phyloP scores from a whole-genome alignment of 2,888 invertebrate species.

The Cheilosia pagana region DNA sequence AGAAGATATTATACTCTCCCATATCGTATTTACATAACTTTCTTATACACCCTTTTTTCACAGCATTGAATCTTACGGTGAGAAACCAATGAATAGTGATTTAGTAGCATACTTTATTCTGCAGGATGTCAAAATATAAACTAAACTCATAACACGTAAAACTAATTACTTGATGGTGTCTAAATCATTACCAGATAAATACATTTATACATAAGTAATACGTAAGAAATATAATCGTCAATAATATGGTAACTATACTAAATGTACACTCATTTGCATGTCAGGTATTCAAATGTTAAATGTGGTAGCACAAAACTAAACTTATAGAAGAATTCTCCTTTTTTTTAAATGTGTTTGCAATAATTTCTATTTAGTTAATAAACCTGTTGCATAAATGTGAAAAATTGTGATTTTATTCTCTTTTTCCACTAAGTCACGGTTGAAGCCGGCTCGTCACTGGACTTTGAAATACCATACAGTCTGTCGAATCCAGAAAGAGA shows the following conservation, averaged over 20 bases:
- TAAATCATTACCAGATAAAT: slow-evolving; percentile 46
- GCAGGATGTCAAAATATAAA: slow-evolving; percentile 51
- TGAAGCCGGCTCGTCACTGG: too few relatives aligned
- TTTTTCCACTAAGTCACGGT: neutral
- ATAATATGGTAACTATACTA: slow-evolving; percentile 41
- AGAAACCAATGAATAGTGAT: slow-evolving; percentile 54
- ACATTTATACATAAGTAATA: slow-evolving; percentile 52
- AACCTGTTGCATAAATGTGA: slow-evolving; percentile 70
- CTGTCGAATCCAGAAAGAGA: too few relatives aligned
- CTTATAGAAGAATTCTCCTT: slow-evolving; percentile 42
- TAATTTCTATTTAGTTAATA: slow-evolving; percentile 65
- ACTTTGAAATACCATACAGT: too few relatives aligned
- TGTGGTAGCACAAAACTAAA: slow-evolving; percentile 70
- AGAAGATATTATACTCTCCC: slow-evolving; percentile 42
- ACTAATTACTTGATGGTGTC: slow-evolving; percentile 58
- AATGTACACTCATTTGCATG: slow-evolving; percentile 63
- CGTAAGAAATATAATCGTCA: slow-evolving; percentile 24
- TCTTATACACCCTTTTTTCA: slow-evolving; percentile 68
- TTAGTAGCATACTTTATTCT: slow-evolving; percentile 38
- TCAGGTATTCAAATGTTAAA: slow-evolving; percentile 62
- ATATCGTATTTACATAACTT: slow-evolving; percentile 62
- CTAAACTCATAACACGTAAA: slow-evolving; percentile 18
- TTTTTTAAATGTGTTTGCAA: slow-evolving; percentile 55
- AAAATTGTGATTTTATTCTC: neutral
- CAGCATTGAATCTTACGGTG: slow-evolving; percentile 38